Evolutionary conservation across 2,113 vertebrate genomes (phyloP).

Genomic region (Taurulus bubalis): DNA sequence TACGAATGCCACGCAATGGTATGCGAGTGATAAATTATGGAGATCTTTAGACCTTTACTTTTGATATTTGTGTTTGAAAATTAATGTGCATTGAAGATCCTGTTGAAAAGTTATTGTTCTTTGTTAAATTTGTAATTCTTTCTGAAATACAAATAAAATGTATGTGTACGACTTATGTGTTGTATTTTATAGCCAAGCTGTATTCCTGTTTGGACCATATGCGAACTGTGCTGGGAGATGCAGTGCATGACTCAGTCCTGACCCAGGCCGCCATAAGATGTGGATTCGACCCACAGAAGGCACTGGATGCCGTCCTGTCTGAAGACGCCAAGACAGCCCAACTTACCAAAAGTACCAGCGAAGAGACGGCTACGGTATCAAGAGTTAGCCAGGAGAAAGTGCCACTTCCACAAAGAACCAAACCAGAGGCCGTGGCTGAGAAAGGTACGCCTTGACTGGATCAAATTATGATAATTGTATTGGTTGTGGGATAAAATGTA

Average conservation of each 20-base stretch:
- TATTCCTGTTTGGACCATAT: slow-evolving; percentile 96
- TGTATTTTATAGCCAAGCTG: slow-evolving; percentile 84
- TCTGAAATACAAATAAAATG: neutral
- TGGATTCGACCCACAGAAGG: slow-evolving; percentile 91
- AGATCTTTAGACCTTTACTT: neutral
- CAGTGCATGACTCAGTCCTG: slow-evolving; percentile 88
- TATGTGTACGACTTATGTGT: slow-evolving; percentile 1
- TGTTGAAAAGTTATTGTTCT: neutral
- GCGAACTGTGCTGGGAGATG: slow-evolving; percentile 91
- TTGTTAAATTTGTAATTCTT: neutral
- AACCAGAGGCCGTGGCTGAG: slow-evolving; percentile 67
- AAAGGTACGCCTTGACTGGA: slow-evolving; percentile 88
- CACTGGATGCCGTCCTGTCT: slow-evolving; percentile 90
- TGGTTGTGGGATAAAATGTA: neutral
- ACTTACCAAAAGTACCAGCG: slow-evolving; percentile 51
- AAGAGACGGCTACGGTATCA: slow-evolving; percentile 9
- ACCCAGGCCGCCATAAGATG: slow-evolving; percentile 88
- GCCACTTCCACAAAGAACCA: slow-evolving; percentile 67
- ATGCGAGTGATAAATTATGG: neutral
- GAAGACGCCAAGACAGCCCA: slow-evolving; percentile 81
- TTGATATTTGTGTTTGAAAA: neutral
- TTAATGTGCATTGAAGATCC: neutral
- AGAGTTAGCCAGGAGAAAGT: slow-evolving; percentile 56
- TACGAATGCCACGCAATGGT: neutral
- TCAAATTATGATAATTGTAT: neutral